These are phyloP conservation scores for Hoplias malabaricus DNA, from an alignment of 2,113 vertebrate genomes.

Conservation along the genomic window DNA sequence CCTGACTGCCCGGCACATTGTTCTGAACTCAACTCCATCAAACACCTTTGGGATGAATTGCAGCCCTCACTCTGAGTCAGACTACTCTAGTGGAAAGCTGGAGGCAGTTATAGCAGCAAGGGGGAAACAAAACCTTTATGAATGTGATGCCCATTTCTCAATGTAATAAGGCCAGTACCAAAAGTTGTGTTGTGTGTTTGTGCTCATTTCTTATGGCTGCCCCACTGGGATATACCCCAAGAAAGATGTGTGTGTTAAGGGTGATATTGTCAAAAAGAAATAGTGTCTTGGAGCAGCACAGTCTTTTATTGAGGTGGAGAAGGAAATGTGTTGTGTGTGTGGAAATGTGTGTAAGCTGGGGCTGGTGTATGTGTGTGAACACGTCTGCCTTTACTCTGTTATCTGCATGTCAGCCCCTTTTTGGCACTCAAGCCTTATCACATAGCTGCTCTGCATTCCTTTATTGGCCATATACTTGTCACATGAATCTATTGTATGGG, in stretches of 20 bases:
- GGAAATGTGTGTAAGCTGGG: neutral
- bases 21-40: too few relatives aligned
- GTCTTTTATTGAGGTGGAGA: neutral
- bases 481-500: neutral
- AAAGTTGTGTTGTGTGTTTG: neutral
- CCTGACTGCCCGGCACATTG: too few relatives aligned
- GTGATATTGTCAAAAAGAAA: neutral
- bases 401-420: neutral
- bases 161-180: too few relatives aligned
- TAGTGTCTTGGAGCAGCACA: neutral
- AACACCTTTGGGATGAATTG: too few relatives aligned
- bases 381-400: neutral
- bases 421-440: neutral
- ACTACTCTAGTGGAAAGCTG: too few relatives aligned
- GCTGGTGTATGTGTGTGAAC: neutral
- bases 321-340: neutral
- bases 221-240: neutral
- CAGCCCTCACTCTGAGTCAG: too few relatives aligned
- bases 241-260: neutral
- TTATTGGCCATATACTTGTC: constrained; percentile 19
- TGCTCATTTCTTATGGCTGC: neutral
- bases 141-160: too few relatives aligned
- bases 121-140: too few relatives aligned
- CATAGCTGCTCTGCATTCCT: neutral
- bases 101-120: neutral